These are phyloP conservation scores for Heliconius congener DNA, from an alignment of 1,140 invertebrate species.

Conservation along the genomic window DNA sequence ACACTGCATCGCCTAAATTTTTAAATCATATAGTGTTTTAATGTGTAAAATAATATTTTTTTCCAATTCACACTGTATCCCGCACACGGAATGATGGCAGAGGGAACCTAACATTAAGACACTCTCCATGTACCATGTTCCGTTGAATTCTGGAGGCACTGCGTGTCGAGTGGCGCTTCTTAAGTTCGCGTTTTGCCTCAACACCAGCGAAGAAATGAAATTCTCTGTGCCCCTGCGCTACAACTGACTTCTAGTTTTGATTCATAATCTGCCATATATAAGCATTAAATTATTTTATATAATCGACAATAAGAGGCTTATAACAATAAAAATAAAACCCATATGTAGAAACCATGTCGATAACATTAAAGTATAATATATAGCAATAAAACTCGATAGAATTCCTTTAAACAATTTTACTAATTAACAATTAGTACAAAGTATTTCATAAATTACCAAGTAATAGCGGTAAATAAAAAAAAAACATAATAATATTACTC, in stretches of 20 bases:
- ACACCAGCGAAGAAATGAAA: no score
- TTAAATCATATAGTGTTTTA: no score
- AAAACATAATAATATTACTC: background rate
- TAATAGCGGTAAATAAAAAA: background rate
- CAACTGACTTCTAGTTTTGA: no score
- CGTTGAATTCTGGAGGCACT: background rate
- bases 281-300: no score
- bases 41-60: background rate
- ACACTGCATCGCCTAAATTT: no score
- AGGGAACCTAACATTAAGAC: background rate
- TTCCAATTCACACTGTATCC: background rate
- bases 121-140: background rate
- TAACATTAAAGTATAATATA: background rate
- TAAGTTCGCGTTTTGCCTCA: no score
- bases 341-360: background rate
- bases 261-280: no score
- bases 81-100: background rate
- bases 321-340: background rate
- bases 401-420: constrained; percentile 4
- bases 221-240: no score
- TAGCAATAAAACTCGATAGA: background rate
- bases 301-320: background rate
- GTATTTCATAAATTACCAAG: background rate
- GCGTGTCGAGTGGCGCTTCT: no score
- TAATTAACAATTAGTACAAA: constrained; percentile 23